Evolutionary conservation across 64 coral and sea anemone genomes (phyloP), one percentile per base, ranked within the genome.

Genomic region (Dendronephthya gigantea): DNA sequence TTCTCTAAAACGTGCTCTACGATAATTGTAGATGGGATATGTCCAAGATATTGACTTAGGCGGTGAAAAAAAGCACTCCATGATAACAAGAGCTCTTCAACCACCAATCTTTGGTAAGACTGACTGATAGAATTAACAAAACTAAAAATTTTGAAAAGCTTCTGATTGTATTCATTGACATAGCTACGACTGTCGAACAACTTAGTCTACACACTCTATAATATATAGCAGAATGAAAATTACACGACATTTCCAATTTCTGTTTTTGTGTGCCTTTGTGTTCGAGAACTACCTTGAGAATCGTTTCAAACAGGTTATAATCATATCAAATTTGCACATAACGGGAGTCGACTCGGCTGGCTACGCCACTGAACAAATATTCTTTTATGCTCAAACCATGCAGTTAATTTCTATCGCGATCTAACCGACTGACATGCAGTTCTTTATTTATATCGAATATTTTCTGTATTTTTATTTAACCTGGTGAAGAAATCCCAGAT

Each of bases 51-150:
- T 79, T 79, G 27, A 79, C 28, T 79, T 79, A 39, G 72, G 72
- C 0, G 29, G 36, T 16, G 15, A 36, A 12, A 33, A 33, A 36
- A 79, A 79, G 29, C 72, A 29, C 37, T 79, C 36, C 0, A 79
- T 79, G 72, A 39, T 79, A 34, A 79, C 72, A 79, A 79, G 72
- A 34, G 72, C 72, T 35, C 32, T 79, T 39, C 72, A 79, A 19
- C 72, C 72, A 79, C 72, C 72, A 17, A 19, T 79, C 15, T 79
- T 79, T 79, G 72, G 72, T 79, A 79, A 79, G 72, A 7, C 37
- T 79, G 2, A n/a, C n/a, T n/a, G n/a, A n/a, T n/a, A n/a, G n/a
- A n/a, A n/a, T n/a, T n/a, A n/a, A n/a, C n/a, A n/a, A n/a, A n/a
- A n/a, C n/a, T n/a, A n/a, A n/a, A n/a, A n/a, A n/a, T n/a, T n/a